Evolutionary conservation across 2,888 invertebrate genomes (phyloP), one percentile per base, ranked within the genome.

Genomic region (Lepetodrilus schrolli): DNA sequence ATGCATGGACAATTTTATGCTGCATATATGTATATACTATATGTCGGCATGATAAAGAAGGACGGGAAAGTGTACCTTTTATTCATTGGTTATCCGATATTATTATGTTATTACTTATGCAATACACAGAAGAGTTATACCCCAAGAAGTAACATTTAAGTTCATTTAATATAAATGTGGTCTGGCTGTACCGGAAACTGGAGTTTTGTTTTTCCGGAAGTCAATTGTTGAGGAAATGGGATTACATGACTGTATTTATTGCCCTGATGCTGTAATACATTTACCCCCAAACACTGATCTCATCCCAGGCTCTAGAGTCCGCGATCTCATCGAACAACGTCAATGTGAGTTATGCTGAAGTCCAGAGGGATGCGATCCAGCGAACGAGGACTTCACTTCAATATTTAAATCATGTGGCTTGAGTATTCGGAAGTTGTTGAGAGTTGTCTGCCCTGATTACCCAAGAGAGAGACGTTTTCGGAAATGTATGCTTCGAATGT

Each of bases 371-470:
- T 58, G 26, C 30, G 26, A 58, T 13, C 58, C 26, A 34, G 17
- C 58, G 30, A 17, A n/a, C 17, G 30, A 30, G 7, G 26, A 30
- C 13, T 58, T 58, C 58, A 58, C 34, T 58, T 58, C 58, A 58
- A 58, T 58, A 58, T 58, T 58, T 58, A 58, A 30, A 30, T 26
- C 58, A 23, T 58, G 58, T 58, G 58, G 58, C 34, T 58, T 58
- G 58, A 58, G 58, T 23, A 58, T 58, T 23, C 58, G n/a, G 26
- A 13, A 58, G 58, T 58, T 58, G 34, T 58, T 58, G 58, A 26
- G 30, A 58, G 30, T 58, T 58, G 30, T 30, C 21, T 7, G 58
- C 58, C 23, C 30, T 58, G 58, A 58, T 58, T 58, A 23, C 58
- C 58, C 58, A 7, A 0, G 58, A 34, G 58, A 34, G n/a, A n/a